A percentile compares a stretch with the other conserved stretches of the same genome.
phyloP scores from a whole-genome alignment of 2,113 vertebrate species.

The Etia nguti region DNA sequence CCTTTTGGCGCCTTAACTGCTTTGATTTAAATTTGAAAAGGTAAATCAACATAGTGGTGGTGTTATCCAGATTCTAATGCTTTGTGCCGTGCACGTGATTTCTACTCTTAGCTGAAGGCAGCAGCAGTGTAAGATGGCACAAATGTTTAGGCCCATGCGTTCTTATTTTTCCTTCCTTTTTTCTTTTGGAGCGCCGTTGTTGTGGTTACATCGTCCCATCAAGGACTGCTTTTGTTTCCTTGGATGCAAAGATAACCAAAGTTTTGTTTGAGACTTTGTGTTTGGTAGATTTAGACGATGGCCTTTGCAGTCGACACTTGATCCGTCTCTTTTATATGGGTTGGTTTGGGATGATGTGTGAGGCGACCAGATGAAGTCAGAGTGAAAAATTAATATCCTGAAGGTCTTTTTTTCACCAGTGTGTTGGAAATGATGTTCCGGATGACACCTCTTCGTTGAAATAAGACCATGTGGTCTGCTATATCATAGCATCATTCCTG shows the following conservation, averaged over 20 bases:
- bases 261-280: constrained; percentile 1
- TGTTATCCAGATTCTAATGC: not conserved
- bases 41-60: not conserved
- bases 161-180: not conserved
- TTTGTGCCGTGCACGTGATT: not conserved
- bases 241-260: not conserved
- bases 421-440: not conserved
- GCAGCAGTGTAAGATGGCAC: not conserved
- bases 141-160: not conserved
- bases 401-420: not conserved
- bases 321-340: not conserved
- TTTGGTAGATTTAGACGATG: not conserved
- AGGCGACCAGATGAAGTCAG: not conserved
- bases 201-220: constrained; percentile 4
- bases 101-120: not conserved
- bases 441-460: not conserved
- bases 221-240: constrained; percentile 10
- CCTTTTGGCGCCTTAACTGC: not conserved
- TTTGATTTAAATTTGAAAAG: not conserved
- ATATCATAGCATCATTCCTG: not conserved
- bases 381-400: not conserved
- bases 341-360: not conserved
- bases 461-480: not conserved
- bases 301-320: not conserved
- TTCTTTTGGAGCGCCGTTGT: not conserved